Evolutionary conservation across 2,888 invertebrate genomes (phyloP).

Genomic region (Theristus sp.): DNA sequence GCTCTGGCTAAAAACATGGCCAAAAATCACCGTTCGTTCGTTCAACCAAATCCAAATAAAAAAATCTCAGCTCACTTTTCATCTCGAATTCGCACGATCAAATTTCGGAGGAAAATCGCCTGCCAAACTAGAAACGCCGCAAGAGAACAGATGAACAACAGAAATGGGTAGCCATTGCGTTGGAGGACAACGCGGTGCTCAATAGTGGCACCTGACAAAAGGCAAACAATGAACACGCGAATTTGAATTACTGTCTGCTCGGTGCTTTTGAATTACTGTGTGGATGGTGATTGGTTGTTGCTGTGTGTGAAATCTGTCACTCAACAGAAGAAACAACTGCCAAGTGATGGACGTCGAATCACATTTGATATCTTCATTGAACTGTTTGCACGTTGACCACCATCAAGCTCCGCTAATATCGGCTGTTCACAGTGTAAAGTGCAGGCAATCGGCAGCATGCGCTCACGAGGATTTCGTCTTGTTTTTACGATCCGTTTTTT

Average conservation of each 20-base stretch:
- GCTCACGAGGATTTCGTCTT: too few relatives aligned
- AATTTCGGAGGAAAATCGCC: conserved; percentile 71
- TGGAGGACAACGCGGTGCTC: conserved; percentile 51
- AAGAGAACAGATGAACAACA: conserved; percentile 41
- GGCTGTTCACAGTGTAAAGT: too few relatives aligned
- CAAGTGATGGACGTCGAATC: not conserved
- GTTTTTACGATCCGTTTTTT: too few relatives aligned
- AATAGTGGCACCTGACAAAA: conserved; percentile 31
- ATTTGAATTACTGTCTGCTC: too few relatives aligned
- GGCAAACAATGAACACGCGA: not conserved
- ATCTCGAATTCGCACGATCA: conserved; percentile 95
- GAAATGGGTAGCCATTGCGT: conserved; percentile 68
- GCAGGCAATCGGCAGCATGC: too few relatives aligned
- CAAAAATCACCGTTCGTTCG: too few relatives aligned
- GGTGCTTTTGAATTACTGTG: too few relatives aligned
- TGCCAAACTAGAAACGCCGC: conserved; percentile 52
- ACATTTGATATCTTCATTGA: not conserved
- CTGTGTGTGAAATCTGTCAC: too few relatives aligned
- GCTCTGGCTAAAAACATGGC: too few relatives aligned
- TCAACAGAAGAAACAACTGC: too few relatives aligned
- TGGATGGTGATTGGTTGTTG: too few relatives aligned
- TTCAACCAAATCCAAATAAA: conserved; percentile 3
- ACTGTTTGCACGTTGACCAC: not conserved
- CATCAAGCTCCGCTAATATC: too few relatives aligned
- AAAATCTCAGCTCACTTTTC: conserved; percentile 50